Evolutionary conservation across 1,140 invertebrate species (phyloP), one percentile per base, ranked within the genome.

Genomic region (Palaemon carinicauda): DNA sequence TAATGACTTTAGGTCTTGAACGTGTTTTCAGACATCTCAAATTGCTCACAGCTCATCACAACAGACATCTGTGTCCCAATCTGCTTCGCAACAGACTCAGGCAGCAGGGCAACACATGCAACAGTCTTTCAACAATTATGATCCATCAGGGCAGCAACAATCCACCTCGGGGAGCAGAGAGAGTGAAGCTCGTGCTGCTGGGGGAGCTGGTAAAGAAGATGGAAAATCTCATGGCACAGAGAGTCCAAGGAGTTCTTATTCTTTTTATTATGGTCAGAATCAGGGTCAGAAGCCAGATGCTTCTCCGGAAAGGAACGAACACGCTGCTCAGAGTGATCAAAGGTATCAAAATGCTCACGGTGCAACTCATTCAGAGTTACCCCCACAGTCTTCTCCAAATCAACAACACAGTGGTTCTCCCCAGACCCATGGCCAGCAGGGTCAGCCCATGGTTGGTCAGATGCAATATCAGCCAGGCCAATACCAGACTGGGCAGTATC

Each of bases 271-370:
- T 86, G 65, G 84, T 15, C 60, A 65, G 1, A 77, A 80, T 27
- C 82, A 85, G 10, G 19, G 54, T 52, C 53, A 53, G 3, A 75
- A 75, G 15, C 15, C 29, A 12, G 74, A 79, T 21, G 21, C 84
- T n/a, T 86, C 84, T 29, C 77, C 84, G 15, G 84, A 86, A 14
- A 71, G 84, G 73, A 29, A 27, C 33, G 84, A 80, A 10, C 84
- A 71, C n/a, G 41, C 41, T n/a, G 5, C 41, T 14, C 65, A 53
- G 7, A 15, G 14, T 60, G 74, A 73, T 73, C 84, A 69, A 10
- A 80, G 84, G n/a, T 85, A 85, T 56, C 54, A 77, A 12, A 33
- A 14, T 9, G 65, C 80, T 21, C 77, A 74, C 29, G 77, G 65
- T 15, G 54, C 19, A 15, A 33, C 17, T n/a, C 84, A 79, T 1